Base-by-base conservation (phyloP, 2,797 vertebrate species). In the Astyanax mexicanus region DNA sequence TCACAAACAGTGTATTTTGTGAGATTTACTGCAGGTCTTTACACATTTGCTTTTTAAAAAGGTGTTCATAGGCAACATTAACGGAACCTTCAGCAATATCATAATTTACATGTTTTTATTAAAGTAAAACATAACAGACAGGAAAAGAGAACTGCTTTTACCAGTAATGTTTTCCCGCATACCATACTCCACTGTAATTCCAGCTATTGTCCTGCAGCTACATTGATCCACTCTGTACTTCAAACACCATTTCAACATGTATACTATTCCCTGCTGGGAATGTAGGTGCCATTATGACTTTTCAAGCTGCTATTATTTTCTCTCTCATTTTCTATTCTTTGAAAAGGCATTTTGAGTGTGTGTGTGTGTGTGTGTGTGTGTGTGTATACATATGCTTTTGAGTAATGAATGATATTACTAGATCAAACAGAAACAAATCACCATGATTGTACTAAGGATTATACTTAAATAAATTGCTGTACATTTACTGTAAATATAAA, bases 141-240 rank as follows among this genome's bases (percentile, higher is more conserved):
- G 1, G 8, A 29, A 54, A 29, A 49, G 2, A 47, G 8, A 13
- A 15, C 64, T 65, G 5, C 17, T 21, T 40, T 61, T 61, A 15
- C 35, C 32, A 21, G 57, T 21, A 38, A 38, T 61, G 35, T 10
- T 38, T 42, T 13, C 32, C 62, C 66, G 23, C 10, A 25, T 29
- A 15, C 13, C 42, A 27, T 23, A 65, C 62, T 61, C 58, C 0
- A 10, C n/a, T 62, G 58, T 40, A 66, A 27, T 65, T 45, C 15
- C 40, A 44, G 61, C 35, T 62, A 62, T 62, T 62, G 58, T 62
- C 19, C 58, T 62, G 32, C 38, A 64, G 38, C 23, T 44, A 27
- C 38, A 64, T 25, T 58, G 29, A 58, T 58, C 19, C 60, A 23
- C 12, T 40, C 60, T 23, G 10, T 62, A 21, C 60, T 42, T 62